Evolutionary conservation across 2,888 invertebrate genomes (phyloP).

Genomic region (Meteorus colon): DNA sequence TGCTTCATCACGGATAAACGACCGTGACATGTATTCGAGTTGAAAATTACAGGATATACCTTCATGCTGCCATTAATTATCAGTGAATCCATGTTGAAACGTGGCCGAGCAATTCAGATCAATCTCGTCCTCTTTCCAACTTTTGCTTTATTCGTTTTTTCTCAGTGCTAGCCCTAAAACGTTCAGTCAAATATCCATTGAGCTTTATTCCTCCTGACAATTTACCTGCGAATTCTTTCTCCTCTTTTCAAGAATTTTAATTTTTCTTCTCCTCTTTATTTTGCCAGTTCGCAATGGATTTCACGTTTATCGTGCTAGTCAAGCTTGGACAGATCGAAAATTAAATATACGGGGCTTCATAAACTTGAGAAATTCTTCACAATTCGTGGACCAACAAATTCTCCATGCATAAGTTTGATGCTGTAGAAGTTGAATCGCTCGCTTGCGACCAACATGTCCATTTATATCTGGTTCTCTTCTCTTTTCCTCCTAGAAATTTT

Average conservation of each 20-base stretch:
- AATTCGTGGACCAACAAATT: too few species aligned
- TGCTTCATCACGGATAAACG: slow-evolving; percentile 46
- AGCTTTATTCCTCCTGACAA: slow-evolving; percentile 22
- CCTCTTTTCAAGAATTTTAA: not conserved
- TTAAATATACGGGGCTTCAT: too few species aligned
- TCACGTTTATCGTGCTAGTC: too few species aligned
- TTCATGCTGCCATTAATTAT: slow-evolving; percentile 44
- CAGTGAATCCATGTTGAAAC: slow-evolving; percentile 43
- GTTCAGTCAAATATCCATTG: slow-evolving; percentile 22
- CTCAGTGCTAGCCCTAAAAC: not conserved
- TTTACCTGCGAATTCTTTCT: not conserved
- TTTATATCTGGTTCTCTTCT: slow-evolving; percentile 29
- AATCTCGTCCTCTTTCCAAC: slow-evolving; percentile 13
- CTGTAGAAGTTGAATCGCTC: too few species aligned
- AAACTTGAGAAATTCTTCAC: too few species aligned
- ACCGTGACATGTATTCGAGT: slow-evolving; percentile 41
- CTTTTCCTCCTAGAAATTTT: slow-evolving; percentile 54
- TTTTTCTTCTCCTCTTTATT: not conserved
- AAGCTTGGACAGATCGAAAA: too few species aligned
- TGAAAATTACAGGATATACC: slow-evolving; percentile 49
- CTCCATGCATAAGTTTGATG: too few species aligned
- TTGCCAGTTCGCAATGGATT: not conserved
- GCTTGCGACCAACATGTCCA: not conserved
- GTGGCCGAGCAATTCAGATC: slow-evolving; percentile 40
- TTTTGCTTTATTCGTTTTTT: not conserved